Evolutionary conservation across 2,888 invertebrate genomes (phyloP).

Genomic region (Lamproptera curius): DNA sequence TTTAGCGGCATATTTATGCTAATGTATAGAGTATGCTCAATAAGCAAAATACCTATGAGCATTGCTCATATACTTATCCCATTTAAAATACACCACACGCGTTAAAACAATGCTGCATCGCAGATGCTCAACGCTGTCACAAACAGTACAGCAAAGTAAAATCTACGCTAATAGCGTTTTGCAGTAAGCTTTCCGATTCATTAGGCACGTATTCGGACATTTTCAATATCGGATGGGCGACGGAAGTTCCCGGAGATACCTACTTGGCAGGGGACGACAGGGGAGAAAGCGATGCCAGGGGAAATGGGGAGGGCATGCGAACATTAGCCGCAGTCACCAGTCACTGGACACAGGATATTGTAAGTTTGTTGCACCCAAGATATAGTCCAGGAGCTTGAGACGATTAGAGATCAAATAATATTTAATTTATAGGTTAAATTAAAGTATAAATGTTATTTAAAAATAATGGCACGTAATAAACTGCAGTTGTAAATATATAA

Average conservation of each 20-base stretch:
- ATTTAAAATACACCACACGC: too few species aligned
- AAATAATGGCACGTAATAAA: too few species aligned
- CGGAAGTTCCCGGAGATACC: constrained; percentile 11
- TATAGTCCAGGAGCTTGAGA: constrained; percentile 29
- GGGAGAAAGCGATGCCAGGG: neutral
- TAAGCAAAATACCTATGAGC: too few species aligned
- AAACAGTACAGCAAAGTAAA: constrained; percentile 13
- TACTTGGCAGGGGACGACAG: constrained; percentile 33
- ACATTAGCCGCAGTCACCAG: constrained; percentile 37
- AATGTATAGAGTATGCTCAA: too few species aligned
- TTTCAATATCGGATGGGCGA: constrained; percentile 23
- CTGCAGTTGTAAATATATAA: too few species aligned
- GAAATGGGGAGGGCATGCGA: constrained; percentile 27
- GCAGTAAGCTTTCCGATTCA: constrained; percentile 22
- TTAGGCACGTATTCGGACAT: constrained; percentile 17
- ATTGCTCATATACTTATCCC: too few species aligned
- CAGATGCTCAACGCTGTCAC: neutral
- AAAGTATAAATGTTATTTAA: too few species aligned
- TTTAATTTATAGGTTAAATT: too few species aligned
- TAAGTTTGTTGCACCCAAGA: constrained; percentile 47
- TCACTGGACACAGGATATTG: constrained; percentile 36
- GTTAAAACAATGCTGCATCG: too few species aligned
- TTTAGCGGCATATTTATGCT: too few species aligned
- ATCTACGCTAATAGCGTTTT: constrained; percentile 23
- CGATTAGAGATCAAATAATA: too few species aligned